These are phyloP conservation scores for Arenaria interpres DNA, from an alignment of 2,113 vertebrate species.

Conservation along the genomic window DNA sequence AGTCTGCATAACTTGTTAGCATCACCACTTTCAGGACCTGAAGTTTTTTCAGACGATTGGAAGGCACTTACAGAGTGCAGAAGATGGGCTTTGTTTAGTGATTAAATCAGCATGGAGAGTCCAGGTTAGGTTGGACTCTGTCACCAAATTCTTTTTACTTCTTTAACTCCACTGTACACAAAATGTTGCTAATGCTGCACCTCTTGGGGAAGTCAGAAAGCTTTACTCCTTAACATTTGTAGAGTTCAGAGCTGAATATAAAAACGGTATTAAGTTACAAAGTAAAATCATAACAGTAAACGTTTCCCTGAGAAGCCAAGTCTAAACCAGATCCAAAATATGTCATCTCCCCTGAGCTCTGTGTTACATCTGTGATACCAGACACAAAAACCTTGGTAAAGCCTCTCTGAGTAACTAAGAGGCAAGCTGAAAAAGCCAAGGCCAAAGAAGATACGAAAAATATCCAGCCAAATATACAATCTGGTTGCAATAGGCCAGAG, in stretches of 20 bases:
- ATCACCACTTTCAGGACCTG: not conserved
- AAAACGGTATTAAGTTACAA: conserved; percentile 47
- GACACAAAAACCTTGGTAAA: conserved; percentile 34
- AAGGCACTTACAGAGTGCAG: not conserved
- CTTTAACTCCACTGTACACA: not conserved
- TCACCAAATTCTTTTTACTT: not conserved
- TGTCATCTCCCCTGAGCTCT: conserved; percentile 57
- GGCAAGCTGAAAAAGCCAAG: conserved; percentile 31
- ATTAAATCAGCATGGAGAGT: not conserved
- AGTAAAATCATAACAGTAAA: conserved; percentile 45
- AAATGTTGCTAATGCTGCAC: not conserved
- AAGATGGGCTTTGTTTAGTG: not conserved
- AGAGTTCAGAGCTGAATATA: conserved; percentile 18
- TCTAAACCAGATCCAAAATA: conserved; percentile 38
- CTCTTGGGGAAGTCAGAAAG: not conserved
- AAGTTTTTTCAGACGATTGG: not conserved
- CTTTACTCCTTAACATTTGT: conserved; percentile 31
- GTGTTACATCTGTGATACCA: conserved; percentile 44
- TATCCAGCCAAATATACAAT: not conserved
- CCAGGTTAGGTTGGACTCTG: not conserved
- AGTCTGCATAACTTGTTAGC: not conserved
- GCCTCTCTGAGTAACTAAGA: not conserved
- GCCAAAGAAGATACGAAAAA: conserved; percentile 21
- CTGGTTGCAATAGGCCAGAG: not conserved
- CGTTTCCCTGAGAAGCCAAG: not conserved